These are phyloP conservation scores for Adelognathus sp. DNA, from an alignment of 2,888 invertebrate species.

Conservation along the genomic window DNA sequence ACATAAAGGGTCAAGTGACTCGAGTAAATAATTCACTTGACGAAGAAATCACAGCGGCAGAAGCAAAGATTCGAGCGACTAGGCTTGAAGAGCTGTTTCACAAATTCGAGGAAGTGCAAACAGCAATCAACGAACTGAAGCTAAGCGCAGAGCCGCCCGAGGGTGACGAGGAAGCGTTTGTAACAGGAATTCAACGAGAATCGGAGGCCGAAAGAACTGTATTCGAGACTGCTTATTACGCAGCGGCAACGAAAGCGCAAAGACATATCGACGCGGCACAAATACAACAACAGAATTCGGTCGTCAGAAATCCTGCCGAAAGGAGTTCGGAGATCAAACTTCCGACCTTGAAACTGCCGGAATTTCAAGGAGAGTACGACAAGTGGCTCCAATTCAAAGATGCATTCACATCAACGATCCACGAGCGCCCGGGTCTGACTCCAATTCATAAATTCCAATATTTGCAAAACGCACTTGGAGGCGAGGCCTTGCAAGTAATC, in stretches of 20 bases:
- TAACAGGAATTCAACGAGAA: neutral
- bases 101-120: slow-evolving; percentile 23
- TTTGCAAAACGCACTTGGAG: neutral
- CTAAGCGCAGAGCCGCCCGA: no score
- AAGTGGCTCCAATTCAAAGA: slow-evolving; percentile 26
- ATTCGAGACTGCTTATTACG: neutral
- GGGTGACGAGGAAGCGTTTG: neutral
- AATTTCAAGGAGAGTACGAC: slow-evolving; percentile 29
- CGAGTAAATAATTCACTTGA: slow-evolving; percentile 8
- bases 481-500: slow-evolving; percentile 4
- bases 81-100: slow-evolving; percentile 7
- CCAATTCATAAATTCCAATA: slow-evolving; percentile 21
- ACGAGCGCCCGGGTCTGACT: neutral
- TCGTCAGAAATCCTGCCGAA: neutral
- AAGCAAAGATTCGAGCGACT: neutral
- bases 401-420: slow-evolving; percentile 12
- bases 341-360: slow-evolving; percentile 13
- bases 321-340: slow-evolving; percentile 6
- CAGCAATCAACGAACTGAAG: neutral
- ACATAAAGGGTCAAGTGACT: slow-evolving; percentile 21
- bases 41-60: neutral
- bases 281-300: neutral
- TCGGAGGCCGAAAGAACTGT: slow-evolving; percentile 13
- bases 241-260: slow-evolving; percentile 1
- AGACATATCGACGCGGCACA: neutral